Evolutionary conservation across 1,140 invertebrate species (phyloP), one percentile per base, ranked within the genome.

Genomic region (Varroa destructor): DNA sequence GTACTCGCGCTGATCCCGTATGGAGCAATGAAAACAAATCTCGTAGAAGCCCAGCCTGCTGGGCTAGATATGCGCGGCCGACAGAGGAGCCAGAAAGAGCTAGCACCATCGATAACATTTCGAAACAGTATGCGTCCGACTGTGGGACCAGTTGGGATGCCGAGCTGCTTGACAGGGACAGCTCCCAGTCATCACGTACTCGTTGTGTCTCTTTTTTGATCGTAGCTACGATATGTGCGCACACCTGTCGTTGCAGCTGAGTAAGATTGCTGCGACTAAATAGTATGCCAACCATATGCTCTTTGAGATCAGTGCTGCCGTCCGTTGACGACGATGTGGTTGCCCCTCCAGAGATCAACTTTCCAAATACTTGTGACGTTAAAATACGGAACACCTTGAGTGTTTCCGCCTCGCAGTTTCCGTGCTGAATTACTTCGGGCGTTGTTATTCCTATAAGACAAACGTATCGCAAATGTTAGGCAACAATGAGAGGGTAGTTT

Each of bases 261-360:
- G 91, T 95, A 0, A 97, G 81, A 79, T 95, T 95, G 77, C 89
- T 93, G 58, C 91, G 84, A 75, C 90, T 93, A 80, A 97, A 97
- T 14, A 97, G 81, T 75, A 97, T 97, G 70, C 93, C 93, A 36
- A 97, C 93, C 85, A 97, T 93, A 77, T 97, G 93, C 79, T 97
- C 93, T 36, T 92, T 86, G 0, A 97, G 81, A 79, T 97, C 91
- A 72, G 89, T 77, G 73, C 56, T 74, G 72, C 57, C 74, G 75
- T 56, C 1, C 54, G 58, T 37, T 55, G 73, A 36, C 73, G 61
- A 67, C 73, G 61, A 67, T 40, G 61, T 67, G 61, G 61, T 75
- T 71, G 71, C 56, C 43, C 84, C 84, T 1, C 84, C 84, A 75
- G 84, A 81, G 73, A 96, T 87, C 14, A 96, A 81, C 78, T 91